Base-by-base conservation (phyloP, 1,140 invertebrate genomes). In the Sycophila sp. region DNA sequence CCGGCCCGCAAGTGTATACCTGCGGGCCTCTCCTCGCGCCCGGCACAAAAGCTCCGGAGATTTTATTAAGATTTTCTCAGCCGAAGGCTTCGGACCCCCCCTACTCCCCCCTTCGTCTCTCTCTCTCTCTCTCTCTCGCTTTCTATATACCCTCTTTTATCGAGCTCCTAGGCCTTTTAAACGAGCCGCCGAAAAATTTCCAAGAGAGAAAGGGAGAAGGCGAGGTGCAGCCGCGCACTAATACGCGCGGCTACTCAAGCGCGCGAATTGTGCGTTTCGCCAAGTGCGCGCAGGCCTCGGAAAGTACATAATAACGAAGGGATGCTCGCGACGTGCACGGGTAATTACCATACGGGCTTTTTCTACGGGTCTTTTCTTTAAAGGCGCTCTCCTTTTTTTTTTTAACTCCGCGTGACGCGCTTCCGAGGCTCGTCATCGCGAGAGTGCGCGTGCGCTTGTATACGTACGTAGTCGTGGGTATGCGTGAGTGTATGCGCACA, bases 21-120 rank as follows among this genome's bases (percentile, higher is more conserved):
- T 64, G 10, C 45, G 26, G 47, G n/a, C n/a, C n/a, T n/a, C n/a
- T n/a, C n/a, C n/a, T n/a, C 47, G 26, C 34, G 13, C 11, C 3
- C 6, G 38, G 26, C 62, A 51, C 32, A 51, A 64, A 64, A 64
- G 45, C 62, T 32, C 2, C 34, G 4, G 63, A 53, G 63, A 65
- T 65, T 65, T 65, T 55, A 65, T 53, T 65, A 55, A 65, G 49
- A 65, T 65, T 65, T 65, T 55, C 63, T 65, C 32, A 64, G 49
- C 13, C n/a, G n/a, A n/a, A n/a, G n/a, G 6, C 36, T 8, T 5
- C 2, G 17, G 13, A 17, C 6, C 0, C 32, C 17, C 30, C 5
- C 10, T 13, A 2, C 42, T 4, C 0, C 32, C 17, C 30, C 5
- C 10, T 13, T 11, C 22, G n/a, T 22, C 28, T 47, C 42, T 8